These are phyloP conservation scores for Drosophila affinis DNA, from an alignment of 2,888 invertebrate species.

Conservation along the genomic window DNA sequence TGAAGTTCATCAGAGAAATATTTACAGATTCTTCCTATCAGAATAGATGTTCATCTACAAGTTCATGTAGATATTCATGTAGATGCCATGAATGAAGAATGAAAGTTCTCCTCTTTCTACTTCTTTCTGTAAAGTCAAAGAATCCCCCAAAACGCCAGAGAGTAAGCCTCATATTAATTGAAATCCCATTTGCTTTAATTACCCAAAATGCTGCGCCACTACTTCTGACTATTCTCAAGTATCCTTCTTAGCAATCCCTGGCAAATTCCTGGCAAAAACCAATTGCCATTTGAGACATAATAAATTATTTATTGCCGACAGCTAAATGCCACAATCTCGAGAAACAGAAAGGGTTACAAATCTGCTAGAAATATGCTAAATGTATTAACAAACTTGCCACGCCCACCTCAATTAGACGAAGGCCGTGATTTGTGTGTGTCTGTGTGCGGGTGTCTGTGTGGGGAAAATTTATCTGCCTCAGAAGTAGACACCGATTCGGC, in stretches of 20 bases:
- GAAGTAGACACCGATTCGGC: slow-evolving; percentile 10
- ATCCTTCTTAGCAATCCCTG: not conserved
- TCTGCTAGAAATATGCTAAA: slow-evolving; percentile 27
- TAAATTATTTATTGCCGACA: slow-evolving; percentile 53
- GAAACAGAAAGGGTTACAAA: slow-evolving; percentile 14
- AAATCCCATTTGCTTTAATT: not conserved
- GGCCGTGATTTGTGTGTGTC: slow-evolving; percentile 68
- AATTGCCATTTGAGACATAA: slow-evolving; percentile 20
- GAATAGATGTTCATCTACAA: too few relatives aligned
- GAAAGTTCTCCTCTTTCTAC: too few relatives aligned
- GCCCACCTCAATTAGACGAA: slow-evolving; percentile 34
- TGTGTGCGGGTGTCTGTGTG: slow-evolving; percentile 53
- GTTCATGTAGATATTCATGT: too few relatives aligned
- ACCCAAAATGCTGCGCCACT: not conserved
- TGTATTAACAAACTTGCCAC: slow-evolving; percentile 54
- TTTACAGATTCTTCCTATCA: too few relatives aligned
- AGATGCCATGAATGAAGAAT: too few relatives aligned
- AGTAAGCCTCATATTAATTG: not conserved
- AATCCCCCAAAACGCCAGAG: not conserved
- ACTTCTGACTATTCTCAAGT: not conserved
- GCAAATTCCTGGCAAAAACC: not conserved
- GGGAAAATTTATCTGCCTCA: slow-evolving; percentile 58
- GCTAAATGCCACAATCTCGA: slow-evolving; percentile 14
- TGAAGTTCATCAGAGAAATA: too few relatives aligned
- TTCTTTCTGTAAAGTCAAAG: too few relatives aligned